Percentiles rank a stretch among this genome's conserved stretches.
These are phyloP conservation scores for Deroptyus accipitrinus DNA, from an alignment of 2,113 vertebrate species.

Conservation along the genomic window DNA sequence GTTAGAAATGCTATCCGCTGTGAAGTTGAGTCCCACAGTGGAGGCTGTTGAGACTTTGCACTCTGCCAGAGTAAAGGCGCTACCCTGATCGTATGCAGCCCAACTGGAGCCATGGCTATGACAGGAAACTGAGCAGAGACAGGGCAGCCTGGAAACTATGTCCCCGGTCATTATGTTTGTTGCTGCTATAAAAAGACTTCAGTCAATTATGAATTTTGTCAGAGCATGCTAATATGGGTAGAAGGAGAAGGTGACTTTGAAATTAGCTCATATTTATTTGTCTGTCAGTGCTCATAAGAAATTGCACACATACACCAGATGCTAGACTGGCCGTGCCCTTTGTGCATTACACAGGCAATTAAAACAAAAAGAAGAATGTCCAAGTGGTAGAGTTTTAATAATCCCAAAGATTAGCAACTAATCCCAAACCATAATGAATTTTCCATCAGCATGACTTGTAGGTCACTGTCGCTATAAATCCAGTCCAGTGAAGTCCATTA, in stretches of 20 bases:
- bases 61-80: not conserved
- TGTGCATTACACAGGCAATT: conserved; percentile 39
- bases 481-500: not conserved
- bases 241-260: conserved; percentile 64
- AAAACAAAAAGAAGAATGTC: conserved; percentile 54
- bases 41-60: not conserved
- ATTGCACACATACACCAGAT: conserved; percentile 11
- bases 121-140: not conserved
- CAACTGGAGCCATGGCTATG: conserved; percentile 29
- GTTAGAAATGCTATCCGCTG: not conserved
- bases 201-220: conserved; percentile 62
- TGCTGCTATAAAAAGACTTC: conserved; percentile 61
- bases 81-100: not conserved
- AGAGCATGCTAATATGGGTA: conserved; percentile 31
- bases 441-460: conserved; percentile 47
- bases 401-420: conserved; percentile 53
- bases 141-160: conserved; percentile 43
- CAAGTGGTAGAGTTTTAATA: conserved; percentile 40
- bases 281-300: conserved; percentile 20
- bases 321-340: conserved; percentile 24
- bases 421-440: conserved; percentile 61
- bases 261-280: conserved; percentile 47
- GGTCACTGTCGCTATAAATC: conserved; percentile 23
- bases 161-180: conserved; percentile 21
- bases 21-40: not conserved